A percentile compares a stretch with the other conserved stretches of the same genome.
These are phyloP conservation scores for Drosophila ohnishii DNA, from an alignment of 1,140 invertebrate genomes.

Conservation along the genomic window DNA sequence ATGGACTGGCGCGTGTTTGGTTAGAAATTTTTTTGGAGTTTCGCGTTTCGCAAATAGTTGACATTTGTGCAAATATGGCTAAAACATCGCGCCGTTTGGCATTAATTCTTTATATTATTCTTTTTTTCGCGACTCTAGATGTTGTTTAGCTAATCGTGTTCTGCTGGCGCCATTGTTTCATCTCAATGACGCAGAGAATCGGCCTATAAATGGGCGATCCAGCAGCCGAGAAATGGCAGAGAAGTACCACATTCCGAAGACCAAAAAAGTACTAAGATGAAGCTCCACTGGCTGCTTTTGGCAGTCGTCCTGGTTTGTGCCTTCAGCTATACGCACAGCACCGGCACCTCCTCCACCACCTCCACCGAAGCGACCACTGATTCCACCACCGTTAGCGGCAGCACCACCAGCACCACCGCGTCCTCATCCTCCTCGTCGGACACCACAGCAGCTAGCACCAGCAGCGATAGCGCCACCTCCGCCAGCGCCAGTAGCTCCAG, in stretches of 20 bases:
- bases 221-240: conserved; percentile 6
- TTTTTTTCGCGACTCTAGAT: neutral
- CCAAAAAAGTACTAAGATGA: conserved; percentile 2
- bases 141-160: neutral
- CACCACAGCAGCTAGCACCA: conserved; percentile 11
- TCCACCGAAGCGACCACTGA: neutral
- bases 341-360: neutral
- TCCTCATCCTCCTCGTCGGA: neutral
- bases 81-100: neutral
- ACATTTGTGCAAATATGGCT: conserved; percentile 26
- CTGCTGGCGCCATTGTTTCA: conserved; percentile 4
- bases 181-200: conserved; percentile 27
- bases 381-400: neutral
- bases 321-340: neutral
- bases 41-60: conserved; percentile 7
- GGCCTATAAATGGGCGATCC: conserved; percentile 32
- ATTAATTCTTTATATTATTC: neutral
- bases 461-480: conserved; percentile 13
- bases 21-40: neutral
- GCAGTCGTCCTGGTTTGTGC: conserved; percentile 28
- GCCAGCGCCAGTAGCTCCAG: conserved; percentile 4
- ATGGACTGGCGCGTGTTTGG: neutral
- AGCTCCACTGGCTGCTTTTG: conserved; percentile 33
- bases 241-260: neutral
- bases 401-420: neutral